Evolutionary conservation across 1,140 invertebrate genomes (phyloP), one percentile per base, ranked within the genome.

Genomic region (Camponotus vicinus): DNA sequence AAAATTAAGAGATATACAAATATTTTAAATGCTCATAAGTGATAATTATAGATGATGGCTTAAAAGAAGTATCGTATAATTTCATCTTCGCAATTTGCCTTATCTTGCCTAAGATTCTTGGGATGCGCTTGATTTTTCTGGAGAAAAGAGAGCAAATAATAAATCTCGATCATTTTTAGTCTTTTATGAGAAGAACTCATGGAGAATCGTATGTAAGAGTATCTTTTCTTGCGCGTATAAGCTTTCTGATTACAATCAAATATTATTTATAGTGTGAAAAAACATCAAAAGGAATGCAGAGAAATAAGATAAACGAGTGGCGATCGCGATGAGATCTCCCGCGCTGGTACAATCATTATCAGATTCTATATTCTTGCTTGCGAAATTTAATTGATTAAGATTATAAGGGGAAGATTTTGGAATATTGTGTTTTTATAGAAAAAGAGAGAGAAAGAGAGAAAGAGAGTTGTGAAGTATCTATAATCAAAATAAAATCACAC

Each of bases 401-500:
- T 52, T n/a, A 2, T 18, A 59, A 34, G 21, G 18, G 15, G 6
- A 76, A 79, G 32, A 79, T 18, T 42, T 67, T 55, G n/a, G 13
- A n/a, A 27, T 11, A 40, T 42, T 76, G 3, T 32, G 49, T 49
- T 49, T 61, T 67, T 42, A 34, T 18, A 37, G 21, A 75, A n/a
- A 2, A n/a, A 40, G 15, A 42, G 21, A 18, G 32, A 66, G 18
- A 34, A 2, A 66, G 8, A 40, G 2, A 32, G 40, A 59, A 11
- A 3, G 6, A 40, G 52, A 71, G 21, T 21, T 21, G 21, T 67
- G 6, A 40, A 27, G 32, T 66, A 63, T 64, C 3, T 57, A 40
- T 59, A 59, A 82, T 71, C 15, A 70, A 80, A 70, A 59, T 57
- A 52, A 52, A 52, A 42, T 80, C 21, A 67, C 37, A 82, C 37